Conservation (phyloP, 2,888 invertebrate species). For the Pristionchus exspectatus region DNA sequence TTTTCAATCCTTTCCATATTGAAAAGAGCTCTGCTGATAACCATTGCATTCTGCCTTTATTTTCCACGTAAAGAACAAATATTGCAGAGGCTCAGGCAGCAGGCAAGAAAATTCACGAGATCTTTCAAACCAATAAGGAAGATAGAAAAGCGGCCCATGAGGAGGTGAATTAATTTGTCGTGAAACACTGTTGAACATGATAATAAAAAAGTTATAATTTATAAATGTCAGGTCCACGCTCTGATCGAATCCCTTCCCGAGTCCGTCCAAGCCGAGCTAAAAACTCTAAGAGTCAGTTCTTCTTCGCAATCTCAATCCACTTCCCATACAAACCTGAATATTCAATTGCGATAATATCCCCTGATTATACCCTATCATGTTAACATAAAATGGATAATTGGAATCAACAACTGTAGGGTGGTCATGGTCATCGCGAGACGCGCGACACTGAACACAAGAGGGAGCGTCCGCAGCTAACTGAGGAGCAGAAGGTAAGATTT, state of each 20-base stretch:
- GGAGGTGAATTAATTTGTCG: neutral
- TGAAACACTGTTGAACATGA: neutral
- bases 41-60: neutral
- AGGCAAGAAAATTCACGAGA: too few species aligned
- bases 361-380: too few species aligned
- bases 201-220: neutral
- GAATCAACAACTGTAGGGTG: neutral
- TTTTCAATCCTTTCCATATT: neutral
- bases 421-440: neutral
- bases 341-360: too few species aligned
- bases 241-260: slow-evolving; percentile 9
- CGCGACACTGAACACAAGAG: too few species aligned
- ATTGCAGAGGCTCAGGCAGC: too few species aligned
- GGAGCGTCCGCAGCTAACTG: neutral
- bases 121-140: slow-evolving; percentile 27
- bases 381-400: too few species aligned
- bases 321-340: neutral
- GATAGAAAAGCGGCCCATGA: slow-evolving; percentile 39
- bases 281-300: neutral
- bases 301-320: neutral
- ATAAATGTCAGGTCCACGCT: neutral
- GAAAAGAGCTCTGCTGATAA: neutral
- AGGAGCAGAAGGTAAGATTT: slow-evolving; percentile 19
- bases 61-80: too few species aligned
- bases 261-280: neutral